phyloP scores from a whole-genome alignment of 1,140 invertebrate genomes.

The Archivesica marissinica region DNA sequence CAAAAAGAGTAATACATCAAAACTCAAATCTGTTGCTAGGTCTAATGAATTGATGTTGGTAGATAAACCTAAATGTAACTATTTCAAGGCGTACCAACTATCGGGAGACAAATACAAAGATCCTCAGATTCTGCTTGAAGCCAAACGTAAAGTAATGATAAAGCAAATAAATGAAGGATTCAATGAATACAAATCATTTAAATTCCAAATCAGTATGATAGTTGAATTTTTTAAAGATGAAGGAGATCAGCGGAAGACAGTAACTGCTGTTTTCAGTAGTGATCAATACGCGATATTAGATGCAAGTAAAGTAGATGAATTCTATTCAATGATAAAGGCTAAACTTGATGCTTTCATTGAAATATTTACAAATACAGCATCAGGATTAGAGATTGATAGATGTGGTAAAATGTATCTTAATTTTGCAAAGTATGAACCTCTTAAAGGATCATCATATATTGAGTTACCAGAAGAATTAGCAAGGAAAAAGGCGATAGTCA shows the following conservation, averaged over 20 bases:
- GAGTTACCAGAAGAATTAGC: slow-evolving; percentile 10
- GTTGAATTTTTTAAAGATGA: slow-evolving; percentile 2
- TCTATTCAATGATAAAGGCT: neutral
- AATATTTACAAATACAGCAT: neutral
- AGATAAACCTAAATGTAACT: neutral
- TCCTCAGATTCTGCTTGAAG: neutral
- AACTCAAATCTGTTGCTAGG: too few relatives aligned
- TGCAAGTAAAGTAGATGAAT: neutral
- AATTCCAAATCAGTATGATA: neutral
- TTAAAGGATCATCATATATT: slow-evolving; percentile 35
- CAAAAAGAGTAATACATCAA: neutral
- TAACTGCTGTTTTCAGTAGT: neutral
- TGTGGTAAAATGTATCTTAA: neutral
- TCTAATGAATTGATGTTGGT: neutral
- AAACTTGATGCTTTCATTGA: neutral
- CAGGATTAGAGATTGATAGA: neutral
- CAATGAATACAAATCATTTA: neutral
- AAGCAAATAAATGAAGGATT: slow-evolving; percentile 17
- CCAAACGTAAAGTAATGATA: neutral
- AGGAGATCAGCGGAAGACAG: neutral
- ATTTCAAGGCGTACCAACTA: neutral
- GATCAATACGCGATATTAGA: slow-evolving; percentile 1
- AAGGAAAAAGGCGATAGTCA: slow-evolving; percentile 53
- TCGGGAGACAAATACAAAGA: neutral
- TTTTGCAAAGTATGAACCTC: slow-evolving; percentile 39